Conservation (phyloP, 2,888 invertebrate species). For the Hemaris fuciformis region DNA sequence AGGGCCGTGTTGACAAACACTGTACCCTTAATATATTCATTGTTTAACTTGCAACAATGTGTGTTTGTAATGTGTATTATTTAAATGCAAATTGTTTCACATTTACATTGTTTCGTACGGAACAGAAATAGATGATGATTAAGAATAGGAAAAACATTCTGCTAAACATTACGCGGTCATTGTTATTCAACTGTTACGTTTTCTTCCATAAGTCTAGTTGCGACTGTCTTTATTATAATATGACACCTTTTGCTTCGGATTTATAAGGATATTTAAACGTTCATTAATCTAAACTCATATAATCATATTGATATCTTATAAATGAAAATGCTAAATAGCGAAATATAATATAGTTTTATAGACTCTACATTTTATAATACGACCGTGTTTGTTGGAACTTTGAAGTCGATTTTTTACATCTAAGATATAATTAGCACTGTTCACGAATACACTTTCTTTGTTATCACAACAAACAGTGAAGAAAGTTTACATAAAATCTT, state of each 20-base stretch:
- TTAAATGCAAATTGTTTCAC: conserved; percentile 56
- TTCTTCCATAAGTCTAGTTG: background rate
- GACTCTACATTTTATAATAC: too few relatives aligned
- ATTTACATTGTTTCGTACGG: conserved; percentile 47
- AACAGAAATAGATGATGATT: conserved; percentile 35
- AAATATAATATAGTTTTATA: background rate
- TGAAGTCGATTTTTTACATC: background rate
- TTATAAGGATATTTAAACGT: too few relatives aligned
- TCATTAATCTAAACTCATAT: too few relatives aligned
- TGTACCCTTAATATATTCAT: conserved; percentile 58
- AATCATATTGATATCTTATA: too few relatives aligned
- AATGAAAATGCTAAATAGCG: background rate
- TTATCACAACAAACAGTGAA: background rate
- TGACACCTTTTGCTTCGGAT: too few relatives aligned
- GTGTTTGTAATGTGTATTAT: conserved; percentile 53
- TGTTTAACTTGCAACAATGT: conserved; percentile 64
- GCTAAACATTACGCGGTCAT: background rate
- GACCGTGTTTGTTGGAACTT: too few relatives aligned
- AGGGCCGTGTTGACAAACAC: conserved; percentile 72
- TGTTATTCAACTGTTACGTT: background rate
- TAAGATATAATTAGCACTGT: too few relatives aligned
- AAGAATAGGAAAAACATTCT: conserved; percentile 13
- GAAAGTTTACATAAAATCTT: background rate
- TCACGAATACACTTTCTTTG: background rate
- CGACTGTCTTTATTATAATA: background rate